These are phyloP conservation scores for Ceyx cyanopectus DNA, from an alignment of 2,113 vertebrate species.

Conservation along the genomic window DNA sequence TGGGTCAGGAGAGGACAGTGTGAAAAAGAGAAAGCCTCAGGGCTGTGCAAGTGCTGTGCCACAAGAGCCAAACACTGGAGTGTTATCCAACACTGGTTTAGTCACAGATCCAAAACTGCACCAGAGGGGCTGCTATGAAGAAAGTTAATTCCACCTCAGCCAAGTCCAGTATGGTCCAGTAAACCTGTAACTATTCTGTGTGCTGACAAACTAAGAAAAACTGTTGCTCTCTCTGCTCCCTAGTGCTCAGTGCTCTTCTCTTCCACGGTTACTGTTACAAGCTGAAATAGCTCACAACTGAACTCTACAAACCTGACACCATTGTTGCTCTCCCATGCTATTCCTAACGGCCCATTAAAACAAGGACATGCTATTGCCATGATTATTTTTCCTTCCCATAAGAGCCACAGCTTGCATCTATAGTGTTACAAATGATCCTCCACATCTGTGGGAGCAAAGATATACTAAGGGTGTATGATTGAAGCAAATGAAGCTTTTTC, in stretches of 20 bases:
- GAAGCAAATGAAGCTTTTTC: not conserved
- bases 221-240: not conserved
- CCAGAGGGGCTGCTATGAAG: not conserved
- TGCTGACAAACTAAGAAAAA: not conserved
- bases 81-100: not conserved
- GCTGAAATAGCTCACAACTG: accelerated
- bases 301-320: not conserved
- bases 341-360: not conserved
- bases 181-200: not conserved
- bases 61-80: not conserved
- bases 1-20: not conserved
- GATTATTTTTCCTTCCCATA: not conserved
- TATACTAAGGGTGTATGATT: not conserved
- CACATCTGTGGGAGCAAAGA: not conserved
- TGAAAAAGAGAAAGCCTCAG: not conserved
- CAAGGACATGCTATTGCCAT: not conserved
- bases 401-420: not conserved
- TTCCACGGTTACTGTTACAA: not conserved
- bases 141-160: not conserved
- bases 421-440: not conserved
- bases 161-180: not conserved
- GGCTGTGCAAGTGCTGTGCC: not conserved
- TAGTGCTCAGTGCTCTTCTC: not conserved
- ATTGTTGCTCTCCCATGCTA: not conserved
- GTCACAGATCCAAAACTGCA: not conserved